Base-by-base conservation (phyloP, 2,888 invertebrate genomes). In the Adineta ricciae region DNA sequence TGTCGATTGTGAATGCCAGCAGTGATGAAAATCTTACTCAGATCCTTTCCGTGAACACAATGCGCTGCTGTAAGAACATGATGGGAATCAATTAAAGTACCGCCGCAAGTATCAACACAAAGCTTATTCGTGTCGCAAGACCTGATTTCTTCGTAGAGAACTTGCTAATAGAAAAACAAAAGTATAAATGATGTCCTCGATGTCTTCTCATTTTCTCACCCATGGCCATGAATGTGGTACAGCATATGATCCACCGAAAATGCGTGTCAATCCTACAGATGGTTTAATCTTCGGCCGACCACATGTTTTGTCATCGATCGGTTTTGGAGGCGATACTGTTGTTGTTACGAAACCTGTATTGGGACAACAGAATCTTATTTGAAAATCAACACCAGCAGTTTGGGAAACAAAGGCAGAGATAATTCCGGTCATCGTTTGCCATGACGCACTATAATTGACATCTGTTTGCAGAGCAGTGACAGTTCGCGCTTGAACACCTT, bases 201-300 rank as follows among this genome's bases (percentile, higher is more conserved):
- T n/a, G n/a, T n/a, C n/a, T 50, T 50, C 19, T 9, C 19, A n/a
- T 1, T 36, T 19, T 32, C 64, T 36, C 32, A 78, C 41, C 78
- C 78, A 78, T 41, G 78, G 78, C 78, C 78, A 78, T 78, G 78
- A 78, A 78, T 78, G 38, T 24, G 78, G 78, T 14, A 78, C 24
- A 78, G 78, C 78, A 78, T 11, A 41, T n/a, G 41, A 41, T 11
- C 78, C 78, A 78, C 78, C 78, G n/a, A 78, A 78, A 41, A 78
- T 78, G 2, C 78, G 78, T 64, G 32, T 32, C 16, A 19, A 32
- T 78, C 24, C 1, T 2, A n/a, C 11, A 1, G 5, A 41, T 41
- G 38, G 78, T 41, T 41, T 78, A 41, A 78, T 78, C 41, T 78
- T 8, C 24, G 38, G 1, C n/a, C 78, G 38, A n/a, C 78, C 78